phyloP scores from a whole-genome alignment of 2,797 vertebrate species.

The Coregonus sp. region DNA sequence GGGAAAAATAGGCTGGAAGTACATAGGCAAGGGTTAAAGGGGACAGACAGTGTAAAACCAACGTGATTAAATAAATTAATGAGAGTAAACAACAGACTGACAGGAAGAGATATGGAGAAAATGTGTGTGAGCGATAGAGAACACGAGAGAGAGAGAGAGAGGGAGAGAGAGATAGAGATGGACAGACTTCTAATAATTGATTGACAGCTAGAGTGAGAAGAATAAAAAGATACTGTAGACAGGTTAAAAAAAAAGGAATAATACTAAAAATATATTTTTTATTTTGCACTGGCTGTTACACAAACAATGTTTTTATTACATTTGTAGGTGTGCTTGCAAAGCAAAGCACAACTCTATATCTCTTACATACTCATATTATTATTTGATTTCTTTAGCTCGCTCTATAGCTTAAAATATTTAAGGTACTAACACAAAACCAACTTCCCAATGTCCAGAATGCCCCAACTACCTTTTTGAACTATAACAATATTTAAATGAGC shows the following conservation, averaged over 20 bases:
- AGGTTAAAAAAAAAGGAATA: not conserved
- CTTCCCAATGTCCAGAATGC: no score
- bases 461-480: no score
- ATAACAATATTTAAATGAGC: no score
- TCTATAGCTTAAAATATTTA: no score
- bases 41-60: not conserved
- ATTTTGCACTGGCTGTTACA: slow-evolving; percentile 14
- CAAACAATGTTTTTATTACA: slow-evolving; percentile 7
- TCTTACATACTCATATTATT: no score
- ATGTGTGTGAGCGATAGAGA: slow-evolving; percentile 5
- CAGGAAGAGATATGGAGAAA: slow-evolving; percentile 19
- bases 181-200: slow-evolving; percentile 23
- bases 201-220: slow-evolving; percentile 12
- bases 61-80: not conserved
- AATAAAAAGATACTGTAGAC: not conserved
- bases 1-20: not conserved
- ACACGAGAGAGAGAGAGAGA: slow-evolving; percentile 14
- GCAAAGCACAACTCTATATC: no score
- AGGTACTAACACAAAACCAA: no score
- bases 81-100: slow-evolving; percentile 1
- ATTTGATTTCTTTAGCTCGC: no score
- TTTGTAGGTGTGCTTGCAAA: slow-evolving; percentile 20
- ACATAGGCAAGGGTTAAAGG: not conserved
- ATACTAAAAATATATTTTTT: not conserved
- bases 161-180: slow-evolving; percentile 14